Evolutionary conservation across 2,888 invertebrate species (phyloP).

Genomic region (Argynnis bischoffii): DNA sequence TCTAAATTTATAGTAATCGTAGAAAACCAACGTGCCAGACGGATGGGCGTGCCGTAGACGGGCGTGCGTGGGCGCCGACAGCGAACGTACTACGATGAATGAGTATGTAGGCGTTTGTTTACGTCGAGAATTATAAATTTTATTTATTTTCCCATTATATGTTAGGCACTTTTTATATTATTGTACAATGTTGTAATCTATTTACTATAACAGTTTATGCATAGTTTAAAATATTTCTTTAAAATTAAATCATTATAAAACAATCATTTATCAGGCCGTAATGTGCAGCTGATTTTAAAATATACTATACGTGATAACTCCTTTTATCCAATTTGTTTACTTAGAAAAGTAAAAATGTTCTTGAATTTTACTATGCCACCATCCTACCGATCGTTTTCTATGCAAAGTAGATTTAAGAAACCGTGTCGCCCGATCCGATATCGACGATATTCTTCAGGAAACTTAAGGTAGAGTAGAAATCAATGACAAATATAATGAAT

Average conservation of each 20-base stretch:
- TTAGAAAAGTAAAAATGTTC: slow-evolving; percentile 7
- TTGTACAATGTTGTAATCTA: no score
- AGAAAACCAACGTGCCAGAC: slow-evolving; percentile 15
- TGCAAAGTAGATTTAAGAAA: slow-evolving; percentile 28
- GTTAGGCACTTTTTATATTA: no score
- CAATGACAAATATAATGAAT: slow-evolving; percentile 19
- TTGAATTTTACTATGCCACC: slow-evolving; percentile 1
- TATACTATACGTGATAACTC: no score
- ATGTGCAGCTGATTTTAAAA: no score
- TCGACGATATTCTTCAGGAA: slow-evolving; percentile 15
- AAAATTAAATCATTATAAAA: no score
- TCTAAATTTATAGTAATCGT: neutral
- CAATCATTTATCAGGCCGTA: no score
- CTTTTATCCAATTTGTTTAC: neutral
- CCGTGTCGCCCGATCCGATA: slow-evolving; percentile 15
- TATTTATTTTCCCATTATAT: no score
- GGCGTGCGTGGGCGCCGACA: slow-evolving; percentile 49
- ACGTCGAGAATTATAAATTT: slow-evolving; percentile 11
- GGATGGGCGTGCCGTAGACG: slow-evolving; percentile 13
- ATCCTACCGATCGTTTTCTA: slow-evolving; percentile 14
- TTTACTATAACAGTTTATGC: no score
- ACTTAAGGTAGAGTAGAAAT: slow-evolving; percentile 14
- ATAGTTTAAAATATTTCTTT: no score
- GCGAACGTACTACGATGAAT: slow-evolving; percentile 39
- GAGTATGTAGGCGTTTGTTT: slow-evolving; percentile 40